Base-by-base conservation (phyloP, 2,888 invertebrate genomes). In the Tipula helvola region DNA sequence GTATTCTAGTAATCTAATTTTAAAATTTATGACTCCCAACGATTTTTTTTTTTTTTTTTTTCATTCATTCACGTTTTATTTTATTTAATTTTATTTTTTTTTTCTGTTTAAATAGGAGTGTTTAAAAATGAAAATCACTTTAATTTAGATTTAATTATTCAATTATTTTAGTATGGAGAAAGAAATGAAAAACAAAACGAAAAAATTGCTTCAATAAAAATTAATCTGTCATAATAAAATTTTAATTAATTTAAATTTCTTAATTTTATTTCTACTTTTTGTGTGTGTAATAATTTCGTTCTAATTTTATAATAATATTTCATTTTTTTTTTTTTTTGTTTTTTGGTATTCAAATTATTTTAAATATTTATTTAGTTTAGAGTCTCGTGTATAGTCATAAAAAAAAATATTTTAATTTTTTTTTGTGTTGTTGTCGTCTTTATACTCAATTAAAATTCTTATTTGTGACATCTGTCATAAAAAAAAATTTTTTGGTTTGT, bases 101-200 rank as follows among this genome's bases (percentile, higher is more conserved):
- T 28, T 28, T 28, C 28, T 16, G 57, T 16, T 57, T 71, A 71
- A 71, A 10, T 71, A 28, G 71, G 71, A 71, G 71, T 57, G 52
- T 57, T 57, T 57, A 57, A 16, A 16, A 57, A 57, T 57, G n/a
- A 57, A 57, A 71, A 71, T 71, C 71, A 71, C 71, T 71, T 71
- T 71, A 71, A 71, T 71, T 71, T 71, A 71, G 71, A 71, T 71
- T 71, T 71, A 71, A 71, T 71, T 71, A 71, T 71, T 71, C 71
- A 71, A 71, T 71, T 71, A 71, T 71, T 71, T 71, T 71, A 10
- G 71, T 71, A 71, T 71, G 28, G 28, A 28, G 71, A 71, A 71
- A 10, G 28, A 28, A 71, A 10, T 10, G 12, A 57, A 57, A 57
- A 16, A 2, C 2, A n/a, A 52, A 52, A 12, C 5, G 16, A n/a